Conservation (phyloP, 2,797 vertebrate genomes). For the Gymnocypris eckloni region DNA sequence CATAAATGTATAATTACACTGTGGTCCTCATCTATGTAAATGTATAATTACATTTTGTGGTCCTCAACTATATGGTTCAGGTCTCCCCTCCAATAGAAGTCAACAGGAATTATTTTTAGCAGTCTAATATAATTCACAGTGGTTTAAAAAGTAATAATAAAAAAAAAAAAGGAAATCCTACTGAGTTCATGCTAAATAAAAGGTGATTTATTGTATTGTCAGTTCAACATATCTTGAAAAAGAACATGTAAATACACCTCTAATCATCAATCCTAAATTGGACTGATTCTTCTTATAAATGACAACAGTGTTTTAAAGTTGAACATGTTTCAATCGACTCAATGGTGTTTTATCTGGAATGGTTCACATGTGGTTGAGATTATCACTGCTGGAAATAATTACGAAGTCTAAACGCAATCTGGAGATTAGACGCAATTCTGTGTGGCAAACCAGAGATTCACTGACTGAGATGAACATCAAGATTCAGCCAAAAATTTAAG, state of each 20-base stretch:
- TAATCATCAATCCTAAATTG: not conserved
- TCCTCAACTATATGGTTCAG: not conserved
- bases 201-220: not conserved
- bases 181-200: not conserved
- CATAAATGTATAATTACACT: too few relatives aligned
- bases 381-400: constrained; percentile 46
- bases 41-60: not conserved
- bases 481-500: constrained; percentile 9
- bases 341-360: constrained; percentile 21
- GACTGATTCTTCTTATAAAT: constrained; percentile 10
- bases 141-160: not conserved
- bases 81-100: not conserved
- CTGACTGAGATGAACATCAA: constrained; percentile 23
- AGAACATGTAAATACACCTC: not conserved
- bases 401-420: constrained; percentile 13
- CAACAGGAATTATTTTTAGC: not conserved
- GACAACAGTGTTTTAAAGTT: constrained; percentile 17
- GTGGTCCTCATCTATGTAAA: not conserved
- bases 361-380: constrained; percentile 40
- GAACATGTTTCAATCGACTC: constrained; percentile 16
- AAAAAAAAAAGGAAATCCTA: not conserved
- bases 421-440: constrained; percentile 23
- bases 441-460: constrained; percentile 37
- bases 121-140: not conserved
- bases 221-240: not conserved